These are phyloP conservation scores for Blera fallax DNA, from an alignment of 2,888 invertebrate genomes.

Conservation along the genomic window DNA sequence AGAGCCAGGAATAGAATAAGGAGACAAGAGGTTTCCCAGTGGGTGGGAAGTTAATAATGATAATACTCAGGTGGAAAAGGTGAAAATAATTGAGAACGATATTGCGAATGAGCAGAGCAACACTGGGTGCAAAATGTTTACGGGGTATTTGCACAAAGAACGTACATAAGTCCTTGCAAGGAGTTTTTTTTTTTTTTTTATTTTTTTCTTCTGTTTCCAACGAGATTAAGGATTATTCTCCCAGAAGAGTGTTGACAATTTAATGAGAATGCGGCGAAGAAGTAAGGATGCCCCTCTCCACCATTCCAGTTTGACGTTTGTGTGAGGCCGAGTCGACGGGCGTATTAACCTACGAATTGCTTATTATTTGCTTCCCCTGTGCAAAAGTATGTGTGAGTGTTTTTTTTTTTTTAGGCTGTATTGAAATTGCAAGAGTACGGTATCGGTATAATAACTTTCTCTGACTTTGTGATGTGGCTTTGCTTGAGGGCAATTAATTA, in stretches of 20 bases:
- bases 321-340: not conserved
- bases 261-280: constrained; percentile 34
- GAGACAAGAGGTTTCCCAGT: not conserved
- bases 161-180: not conserved
- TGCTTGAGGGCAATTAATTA: constrained; percentile 64
- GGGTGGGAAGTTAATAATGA: constrained; percentile 48
- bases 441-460: not conserved
- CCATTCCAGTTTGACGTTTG: not conserved
- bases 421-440: not conserved
- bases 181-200: not conserved
- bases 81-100: constrained; percentile 65
- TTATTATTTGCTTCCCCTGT: constrained; percentile 9
- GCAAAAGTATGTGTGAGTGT: not conserved
- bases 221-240: constrained; percentile 23
- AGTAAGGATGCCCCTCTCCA: not conserved
- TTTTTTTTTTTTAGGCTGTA: not conserved
- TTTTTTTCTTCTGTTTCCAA: constrained; percentile 5
- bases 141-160: constrained; percentile 20
- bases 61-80: constrained; percentile 50
- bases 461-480: constrained; percentile 47
- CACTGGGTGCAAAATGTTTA: constrained; percentile 6
- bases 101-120: constrained; percentile 28
- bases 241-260: constrained; percentile 26
- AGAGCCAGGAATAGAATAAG: not conserved
- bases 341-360: constrained; percentile 16